Evolutionary conservation across 2,888 invertebrate genomes (phyloP), one percentile per base, ranked within the genome.

Genomic region (Ryuthela nishihirai): DNA sequence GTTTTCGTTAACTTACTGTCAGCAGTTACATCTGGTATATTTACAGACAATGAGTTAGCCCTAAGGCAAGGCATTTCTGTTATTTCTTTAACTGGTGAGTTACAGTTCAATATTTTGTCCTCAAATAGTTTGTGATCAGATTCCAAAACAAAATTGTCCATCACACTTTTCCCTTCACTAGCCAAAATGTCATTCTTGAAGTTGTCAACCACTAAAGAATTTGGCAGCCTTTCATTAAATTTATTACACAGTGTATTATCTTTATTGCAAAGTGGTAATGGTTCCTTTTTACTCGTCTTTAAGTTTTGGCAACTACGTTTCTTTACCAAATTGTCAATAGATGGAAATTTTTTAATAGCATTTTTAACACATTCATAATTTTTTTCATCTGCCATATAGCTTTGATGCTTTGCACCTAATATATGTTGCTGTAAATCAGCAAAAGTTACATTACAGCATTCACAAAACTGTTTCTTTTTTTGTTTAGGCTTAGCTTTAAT

Each of bases 321-420:
- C 9, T 44, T 47, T 24, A 53, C 48, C 15, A 59, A 59, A 26
- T 59, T 53, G 21, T 59, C 52, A 40, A 52, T 34, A 12, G 53
- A 39, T 23, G 59, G 59, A 20, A 59, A 41, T 40, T 42, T 48
- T 23, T 59, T 59, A n/a, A 59, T 9, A 36, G 54, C 48, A 25
- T 45, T 48, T n/a, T 38, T 42, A n/a, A 59, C 53, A 35, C 53
- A 47, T 35, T 59, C 59, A 34, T 59, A 59, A 43, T 59, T 59
- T 36, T 59, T 48, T 40, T 49, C 48, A 35, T 59, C 49, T 3
- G 47, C 12, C n/a, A 59, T 48, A 36, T 53, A 59, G 2, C 44
- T 59, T 10, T 45, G 59, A 36, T 59, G 59, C 32, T 54, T 53
- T 15, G 34, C 12, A 44, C 53, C 52, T 44, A 36, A 48, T 18